Conservation (phyloP, 2,113 vertebrate species). For the Mesocricetus auratus region DNA sequence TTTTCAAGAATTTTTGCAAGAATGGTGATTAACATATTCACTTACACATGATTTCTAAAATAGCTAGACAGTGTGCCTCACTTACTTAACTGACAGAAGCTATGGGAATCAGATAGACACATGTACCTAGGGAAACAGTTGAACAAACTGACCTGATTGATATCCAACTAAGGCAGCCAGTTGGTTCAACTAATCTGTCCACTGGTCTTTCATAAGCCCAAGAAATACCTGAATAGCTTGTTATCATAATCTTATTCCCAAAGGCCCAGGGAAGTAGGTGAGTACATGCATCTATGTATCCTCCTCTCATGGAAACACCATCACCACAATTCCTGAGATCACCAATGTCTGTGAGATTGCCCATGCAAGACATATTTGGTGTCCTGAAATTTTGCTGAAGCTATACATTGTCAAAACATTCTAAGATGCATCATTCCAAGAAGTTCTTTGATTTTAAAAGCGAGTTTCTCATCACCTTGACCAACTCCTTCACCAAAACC, state of each 20-base stretch:
- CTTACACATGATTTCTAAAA: background rate
- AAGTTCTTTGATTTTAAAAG: background rate
- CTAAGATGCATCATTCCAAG: background rate
- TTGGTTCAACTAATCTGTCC: background rate
- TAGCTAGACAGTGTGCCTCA: background rate
- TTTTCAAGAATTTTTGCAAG: background rate
- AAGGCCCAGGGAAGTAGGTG: background rate
- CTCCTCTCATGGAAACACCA: background rate
- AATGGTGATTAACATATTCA: background rate
- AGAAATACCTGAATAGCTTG: background rate
- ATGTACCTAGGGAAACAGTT: too few species aligned
- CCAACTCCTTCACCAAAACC: background rate
- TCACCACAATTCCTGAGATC: background rate
- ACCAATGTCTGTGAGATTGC: background rate
- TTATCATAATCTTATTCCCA: background rate
- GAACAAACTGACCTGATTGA: background rate
- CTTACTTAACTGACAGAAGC: background rate
- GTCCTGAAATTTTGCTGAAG: background rate
- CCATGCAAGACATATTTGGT: background rate
- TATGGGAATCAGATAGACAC: background rate
- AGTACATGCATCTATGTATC: background rate
- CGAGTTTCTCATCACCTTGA: background rate
- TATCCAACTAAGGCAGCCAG: background rate
- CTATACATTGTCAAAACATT: too few species aligned
- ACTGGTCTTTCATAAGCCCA: background rate